Evolutionary conservation across 2,113 vertebrate genomes (phyloP).

Genomic region (Istiophorus platypterus): DNA sequence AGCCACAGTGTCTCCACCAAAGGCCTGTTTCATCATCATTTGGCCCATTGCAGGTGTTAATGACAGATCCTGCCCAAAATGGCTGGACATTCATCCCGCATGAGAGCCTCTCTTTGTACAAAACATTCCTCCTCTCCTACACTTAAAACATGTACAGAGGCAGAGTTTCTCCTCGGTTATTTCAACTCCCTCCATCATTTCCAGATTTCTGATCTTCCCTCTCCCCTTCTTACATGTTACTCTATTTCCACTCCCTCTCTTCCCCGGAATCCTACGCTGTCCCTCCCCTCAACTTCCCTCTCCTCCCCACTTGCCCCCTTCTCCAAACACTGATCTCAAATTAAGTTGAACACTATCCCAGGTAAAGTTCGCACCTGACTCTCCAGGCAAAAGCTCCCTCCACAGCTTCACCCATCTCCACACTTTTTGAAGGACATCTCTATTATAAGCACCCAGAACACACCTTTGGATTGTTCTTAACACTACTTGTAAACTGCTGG

Average conservation of each 20-base stretch:
- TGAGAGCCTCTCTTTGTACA: constrained; percentile 86
- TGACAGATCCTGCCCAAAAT: constrained; percentile 51
- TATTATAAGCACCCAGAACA: constrained; percentile 10
- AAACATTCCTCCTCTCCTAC: constrained; percentile 76
- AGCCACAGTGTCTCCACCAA: constrained; percentile 46
- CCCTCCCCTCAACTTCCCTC: constrained; percentile 62
- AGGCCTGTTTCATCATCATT: constrained; percentile 62
- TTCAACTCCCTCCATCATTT: constrained; percentile 43
- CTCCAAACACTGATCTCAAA: constrained; percentile 81
- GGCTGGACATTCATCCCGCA: constrained; percentile 79
- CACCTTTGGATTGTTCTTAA: constrained; percentile 44
- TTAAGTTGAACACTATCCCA: constrained; percentile 84
- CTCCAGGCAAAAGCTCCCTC: constrained; percentile 56
- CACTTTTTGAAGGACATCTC: neutral
- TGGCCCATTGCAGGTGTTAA: constrained; percentile 47
- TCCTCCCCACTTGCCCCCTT: constrained; percentile 42
- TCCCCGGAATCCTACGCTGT: constrained; percentile 52
- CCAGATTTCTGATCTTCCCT: constrained; percentile 55
- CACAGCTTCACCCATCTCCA: constrained; percentile 43
- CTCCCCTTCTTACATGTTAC: constrained; percentile 40
- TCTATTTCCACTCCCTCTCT: constrained; percentile 57
- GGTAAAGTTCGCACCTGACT: constrained; percentile 79
- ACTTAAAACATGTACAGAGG: constrained; percentile 45
- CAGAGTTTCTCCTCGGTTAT: constrained; percentile 63
- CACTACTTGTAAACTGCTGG: constrained; percentile 55